Conservation (phyloP, 1,140 invertebrate genomes). For the Drosophila tristis region DNA sequence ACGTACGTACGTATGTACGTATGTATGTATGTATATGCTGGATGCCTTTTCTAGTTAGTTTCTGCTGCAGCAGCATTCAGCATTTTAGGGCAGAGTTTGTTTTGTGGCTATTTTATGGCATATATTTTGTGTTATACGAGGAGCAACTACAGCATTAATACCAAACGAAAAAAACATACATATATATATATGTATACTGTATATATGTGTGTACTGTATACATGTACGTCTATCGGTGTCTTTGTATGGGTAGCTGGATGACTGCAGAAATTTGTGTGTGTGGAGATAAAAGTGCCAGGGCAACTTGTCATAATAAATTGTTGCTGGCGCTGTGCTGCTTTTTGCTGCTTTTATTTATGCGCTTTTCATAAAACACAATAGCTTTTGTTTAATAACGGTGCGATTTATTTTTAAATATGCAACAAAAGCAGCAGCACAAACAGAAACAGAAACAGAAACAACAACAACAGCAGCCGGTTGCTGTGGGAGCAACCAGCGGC, state of each 20-base stretch:
- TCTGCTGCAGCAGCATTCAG: constrained; percentile 38
- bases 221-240: constrained; percentile 1
- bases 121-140: constrained; percentile 71
- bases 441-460: constrained; percentile 42
- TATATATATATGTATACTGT: constrained; percentile 3
- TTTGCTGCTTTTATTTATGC: constrained; percentile 78
- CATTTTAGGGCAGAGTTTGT: constrained; percentile 70
- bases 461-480: constrained; percentile 26
- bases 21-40: constrained; percentile 9
- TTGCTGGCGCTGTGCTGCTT: constrained; percentile 64
- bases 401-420: constrained; percentile 67
- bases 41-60: constrained; percentile 55
- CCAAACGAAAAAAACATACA: constrained; percentile 33
- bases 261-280: constrained; percentile 69
- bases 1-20: constrained; percentile 8
- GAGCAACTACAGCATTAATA: constrained; percentile 56
- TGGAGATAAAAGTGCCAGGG: constrained; percentile 81
- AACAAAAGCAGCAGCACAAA: constrained; percentile 24
- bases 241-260: constrained; percentile 28
- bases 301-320: constrained; percentile 84
- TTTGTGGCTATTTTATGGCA: constrained; percentile 74
- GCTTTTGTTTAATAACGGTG: constrained; percentile 81
- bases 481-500: constrained; percentile 38
- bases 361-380: constrained; percentile 82
- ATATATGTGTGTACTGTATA: constrained; percentile 29